phyloP scores from a whole-genome alignment of 2,113 vertebrate species.

The Corythaeola cristata region DNA sequence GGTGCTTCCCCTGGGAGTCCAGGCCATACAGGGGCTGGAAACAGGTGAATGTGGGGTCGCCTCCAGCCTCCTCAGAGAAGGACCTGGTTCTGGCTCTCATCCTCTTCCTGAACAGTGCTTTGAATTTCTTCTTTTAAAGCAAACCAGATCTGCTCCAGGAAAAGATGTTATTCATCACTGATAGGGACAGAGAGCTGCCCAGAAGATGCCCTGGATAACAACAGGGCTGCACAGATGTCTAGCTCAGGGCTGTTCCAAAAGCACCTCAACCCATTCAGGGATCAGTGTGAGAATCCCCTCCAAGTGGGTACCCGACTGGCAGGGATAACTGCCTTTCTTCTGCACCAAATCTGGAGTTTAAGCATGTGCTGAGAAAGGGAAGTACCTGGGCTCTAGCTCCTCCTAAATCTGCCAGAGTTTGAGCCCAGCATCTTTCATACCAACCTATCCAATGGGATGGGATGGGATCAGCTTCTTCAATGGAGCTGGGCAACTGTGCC shows the following conservation, averaged over 20 bases:
- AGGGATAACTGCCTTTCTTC: background rate
- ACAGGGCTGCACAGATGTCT: background rate
- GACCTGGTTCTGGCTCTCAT: background rate
- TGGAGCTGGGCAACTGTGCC: background rate
- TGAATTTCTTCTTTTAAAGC: background rate
- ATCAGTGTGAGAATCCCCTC: background rate
- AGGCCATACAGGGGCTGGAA: background rate
- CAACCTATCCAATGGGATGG: background rate
- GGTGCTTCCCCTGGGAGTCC: background rate
- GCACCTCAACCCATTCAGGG: fast-evolving
- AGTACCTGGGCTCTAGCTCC: background rate
- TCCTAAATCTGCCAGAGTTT: background rate
- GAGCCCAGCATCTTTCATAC: background rate
- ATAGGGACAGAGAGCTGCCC: background rate
- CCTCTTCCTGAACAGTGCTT: background rate
- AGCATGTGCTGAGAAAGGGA: background rate
- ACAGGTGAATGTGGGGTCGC: background rate
- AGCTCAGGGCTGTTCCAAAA: background rate
- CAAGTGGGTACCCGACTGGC: fast-evolving
- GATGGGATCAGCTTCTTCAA: background rate
- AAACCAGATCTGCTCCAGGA: background rate
- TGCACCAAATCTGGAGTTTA: background rate
- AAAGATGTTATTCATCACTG: background rate
- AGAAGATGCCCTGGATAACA: background rate
- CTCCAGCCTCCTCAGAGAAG: background rate